Percentiles rank a stretch among this genome's conserved stretches.
These are phyloP conservation scores for Girardinichthys multiradiatus DNA, from an alignment of 2,113 vertebrate species.

Conservation along the genomic window DNA sequence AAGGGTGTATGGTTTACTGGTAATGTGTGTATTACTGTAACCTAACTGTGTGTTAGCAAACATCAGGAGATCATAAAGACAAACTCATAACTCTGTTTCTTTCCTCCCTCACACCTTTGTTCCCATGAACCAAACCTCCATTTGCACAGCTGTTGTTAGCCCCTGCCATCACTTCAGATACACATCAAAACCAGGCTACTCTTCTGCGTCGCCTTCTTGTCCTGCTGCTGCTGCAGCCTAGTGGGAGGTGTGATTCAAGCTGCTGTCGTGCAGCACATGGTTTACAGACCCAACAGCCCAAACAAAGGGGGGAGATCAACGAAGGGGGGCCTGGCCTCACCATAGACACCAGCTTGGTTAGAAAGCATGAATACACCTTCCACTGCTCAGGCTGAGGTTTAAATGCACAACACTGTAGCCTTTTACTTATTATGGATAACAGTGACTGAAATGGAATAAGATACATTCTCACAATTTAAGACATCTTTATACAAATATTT, in stretches of 20 bases:
- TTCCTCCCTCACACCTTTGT: constrained; percentile 3
- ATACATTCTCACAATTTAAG: neutral
- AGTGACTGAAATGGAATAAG: constrained; percentile 1
- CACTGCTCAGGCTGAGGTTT: constrained; percentile 13
- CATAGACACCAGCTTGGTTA: constrained; percentile 58
- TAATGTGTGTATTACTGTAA: neutral
- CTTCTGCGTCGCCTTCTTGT: constrained; percentile 10
- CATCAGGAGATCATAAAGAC: neutral
- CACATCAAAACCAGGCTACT: constrained; percentile 4
- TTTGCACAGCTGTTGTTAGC: constrained; percentile 63
- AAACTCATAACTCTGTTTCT: constrained; percentile 8
- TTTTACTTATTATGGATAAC: neutral
- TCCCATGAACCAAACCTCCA: constrained; percentile 36
- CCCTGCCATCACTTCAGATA: neutral
- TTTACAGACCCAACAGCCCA: constrained; percentile 51
- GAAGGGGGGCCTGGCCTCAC: constrained; percentile 43
- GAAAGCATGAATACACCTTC: constrained; percentile 10
- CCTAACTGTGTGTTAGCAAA: neutral
- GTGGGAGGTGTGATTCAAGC: constrained; percentile 69
- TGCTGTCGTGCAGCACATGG: constrained; percentile 75
- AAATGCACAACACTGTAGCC: neutral
- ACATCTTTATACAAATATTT: too few relatives aligned
- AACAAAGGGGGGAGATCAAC: constrained; percentile 56
- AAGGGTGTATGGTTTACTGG: neutral
- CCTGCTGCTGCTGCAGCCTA: constrained; percentile 41